Evolutionary conservation across 1,140 invertebrate genomes (phyloP).

Genomic region (Megalonaias nervosa): DNA sequence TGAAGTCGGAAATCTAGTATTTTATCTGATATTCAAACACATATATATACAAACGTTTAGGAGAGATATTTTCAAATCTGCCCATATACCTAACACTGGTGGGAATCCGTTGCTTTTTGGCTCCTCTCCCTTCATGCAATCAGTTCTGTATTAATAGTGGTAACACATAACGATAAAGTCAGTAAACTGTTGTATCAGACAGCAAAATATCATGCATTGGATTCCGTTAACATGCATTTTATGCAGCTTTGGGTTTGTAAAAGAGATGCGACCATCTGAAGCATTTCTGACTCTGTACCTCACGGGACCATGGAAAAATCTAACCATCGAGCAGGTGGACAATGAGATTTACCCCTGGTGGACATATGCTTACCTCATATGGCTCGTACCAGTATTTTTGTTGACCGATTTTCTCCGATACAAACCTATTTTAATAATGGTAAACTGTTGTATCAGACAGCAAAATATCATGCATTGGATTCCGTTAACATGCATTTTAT

Average conservation of each 20-base stretch:
- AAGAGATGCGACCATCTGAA: constrained; percentile 87
- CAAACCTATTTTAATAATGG: constrained; percentile 87
- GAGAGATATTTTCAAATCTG: too few relatives aligned
- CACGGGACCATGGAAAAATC: constrained; percentile 79
- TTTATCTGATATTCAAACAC: too few relatives aligned
- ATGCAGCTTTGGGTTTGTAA: constrained; percentile 84
- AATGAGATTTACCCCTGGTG: constrained; percentile 86
- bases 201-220: constrained; percentile 14
- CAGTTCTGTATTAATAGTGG: too few relatives aligned
- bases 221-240: constrained; percentile 74
- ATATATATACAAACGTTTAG: too few relatives aligned
- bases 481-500: constrained; percentile 76
- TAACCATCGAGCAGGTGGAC: constrained; percentile 80
- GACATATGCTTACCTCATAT: constrained; percentile 84
- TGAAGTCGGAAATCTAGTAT: too few relatives aligned
- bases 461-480: constrained; percentile 21
- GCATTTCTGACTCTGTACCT: constrained; percentile 86
- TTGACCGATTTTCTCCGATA: constrained; percentile 88
- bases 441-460: too few relatives aligned
- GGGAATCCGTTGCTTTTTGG: too few relatives aligned
- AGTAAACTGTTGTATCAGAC: too few relatives aligned
- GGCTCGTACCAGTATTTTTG: constrained; percentile 83
- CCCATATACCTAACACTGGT: too few relatives aligned
- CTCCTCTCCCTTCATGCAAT: too few relatives aligned
- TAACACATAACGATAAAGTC: too few relatives aligned